These are phyloP conservation scores for Bombus superbus DNA, from an alignment of 1,140 invertebrate species.

Conservation along the genomic window DNA sequence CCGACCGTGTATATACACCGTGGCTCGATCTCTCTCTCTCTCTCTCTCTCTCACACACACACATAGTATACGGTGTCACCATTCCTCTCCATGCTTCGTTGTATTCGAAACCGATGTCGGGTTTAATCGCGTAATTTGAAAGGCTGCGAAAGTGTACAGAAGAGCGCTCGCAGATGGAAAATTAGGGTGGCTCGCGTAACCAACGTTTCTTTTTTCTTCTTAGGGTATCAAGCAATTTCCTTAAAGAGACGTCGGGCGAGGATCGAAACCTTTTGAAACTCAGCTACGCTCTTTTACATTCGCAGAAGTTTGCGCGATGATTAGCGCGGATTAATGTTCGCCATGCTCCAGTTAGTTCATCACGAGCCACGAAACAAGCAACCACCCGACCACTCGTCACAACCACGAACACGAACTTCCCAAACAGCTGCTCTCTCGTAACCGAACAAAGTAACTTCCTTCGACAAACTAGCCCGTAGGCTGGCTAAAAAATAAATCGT, in stretches of 20 bases:
- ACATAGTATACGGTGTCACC: neutral
- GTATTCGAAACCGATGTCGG: slow-evolving; percentile 25
- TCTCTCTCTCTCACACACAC: neutral
- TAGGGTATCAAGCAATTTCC: no score
- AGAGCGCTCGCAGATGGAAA: neutral
- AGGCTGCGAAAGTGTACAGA: neutral
- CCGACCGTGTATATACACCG: slow-evolving; percentile 14
- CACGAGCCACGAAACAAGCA: neutral
- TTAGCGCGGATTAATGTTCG: neutral
- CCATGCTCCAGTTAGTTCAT: neutral
- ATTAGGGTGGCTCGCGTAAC: neutral
- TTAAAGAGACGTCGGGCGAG: neutral
- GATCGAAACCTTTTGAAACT: neutral
- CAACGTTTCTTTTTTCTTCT: neutral
- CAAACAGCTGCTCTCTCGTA: neutral
- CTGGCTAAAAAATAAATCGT: neutral
- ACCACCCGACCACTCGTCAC: neutral
- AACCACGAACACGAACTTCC: neutral
- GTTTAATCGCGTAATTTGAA: slow-evolving; percentile 35
- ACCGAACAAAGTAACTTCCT: neutral
- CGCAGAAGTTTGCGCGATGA: neutral
- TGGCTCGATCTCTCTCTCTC: neutral
- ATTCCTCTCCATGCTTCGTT: neutral
- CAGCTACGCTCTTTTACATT: neutral
- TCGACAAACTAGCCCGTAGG: neutral